phyloP scores from a whole-genome alignment of 2,113 vertebrate genomes.

The Notarius lentiginosus region DNA sequence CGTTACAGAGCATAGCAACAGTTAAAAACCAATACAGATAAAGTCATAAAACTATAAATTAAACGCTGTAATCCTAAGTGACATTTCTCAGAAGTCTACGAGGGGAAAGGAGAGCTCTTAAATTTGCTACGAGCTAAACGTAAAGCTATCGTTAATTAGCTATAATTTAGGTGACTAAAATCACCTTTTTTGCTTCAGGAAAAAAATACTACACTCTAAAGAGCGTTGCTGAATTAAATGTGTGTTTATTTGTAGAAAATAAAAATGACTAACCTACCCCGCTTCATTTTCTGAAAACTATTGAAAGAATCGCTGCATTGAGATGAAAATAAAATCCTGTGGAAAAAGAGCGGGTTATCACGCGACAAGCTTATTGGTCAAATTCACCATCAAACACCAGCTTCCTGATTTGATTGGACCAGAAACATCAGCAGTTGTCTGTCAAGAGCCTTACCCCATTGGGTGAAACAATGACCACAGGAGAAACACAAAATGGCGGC shows the following conservation, averaged over 20 bases:
- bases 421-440: background rate
- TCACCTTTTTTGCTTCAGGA: background rate
- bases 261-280: background rate
- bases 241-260: background rate
- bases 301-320: background rate
- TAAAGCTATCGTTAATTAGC: background rate
- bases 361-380: background rate
- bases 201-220: background rate
- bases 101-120: background rate
- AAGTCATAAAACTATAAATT: background rate
- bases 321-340: background rate
- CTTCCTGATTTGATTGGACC: background rate
- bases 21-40: background rate
- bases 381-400: background rate
- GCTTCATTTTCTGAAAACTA: background rate
- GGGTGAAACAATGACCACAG: background rate
- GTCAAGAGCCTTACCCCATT: background rate
- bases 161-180: background rate
- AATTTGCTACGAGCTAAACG: background rate
- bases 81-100: background rate
- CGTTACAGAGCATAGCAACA: background rate
- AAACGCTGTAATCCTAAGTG: background rate
- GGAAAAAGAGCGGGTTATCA: background rate
- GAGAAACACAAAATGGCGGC: background rate
- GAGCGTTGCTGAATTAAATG: too few relatives aligned